phyloP scores from a whole-genome alignment of 2,113 vertebrate species.

The Sula dactylatra region DNA sequence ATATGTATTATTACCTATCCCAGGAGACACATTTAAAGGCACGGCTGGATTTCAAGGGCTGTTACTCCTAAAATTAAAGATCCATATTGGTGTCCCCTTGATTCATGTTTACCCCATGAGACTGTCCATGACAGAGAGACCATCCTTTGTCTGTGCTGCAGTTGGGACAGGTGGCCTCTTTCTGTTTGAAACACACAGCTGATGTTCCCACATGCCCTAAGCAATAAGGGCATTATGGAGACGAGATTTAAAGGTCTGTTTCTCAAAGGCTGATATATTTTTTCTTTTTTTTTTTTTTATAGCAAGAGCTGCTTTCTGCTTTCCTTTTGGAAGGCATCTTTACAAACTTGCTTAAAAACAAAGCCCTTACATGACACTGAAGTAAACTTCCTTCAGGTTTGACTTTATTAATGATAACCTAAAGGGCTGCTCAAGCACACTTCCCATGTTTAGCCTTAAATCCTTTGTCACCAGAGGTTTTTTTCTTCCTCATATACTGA shows the following conservation, averaged over 20 bases:
- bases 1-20: background rate
- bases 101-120: background rate
- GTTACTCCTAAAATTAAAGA: background rate
- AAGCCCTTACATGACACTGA: background rate
- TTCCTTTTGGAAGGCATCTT: background rate
- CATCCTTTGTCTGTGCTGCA: background rate
- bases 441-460: background rate
- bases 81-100: background rate
- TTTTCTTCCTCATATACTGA: background rate
- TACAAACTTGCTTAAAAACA: background rate
- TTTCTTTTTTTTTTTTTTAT: background rate
- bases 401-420: background rate
- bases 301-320: background rate
- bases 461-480: background rate
- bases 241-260: background rate
- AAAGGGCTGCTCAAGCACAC: background rate
- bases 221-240: constrained; percentile 18
- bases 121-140: background rate
- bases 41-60: background rate
- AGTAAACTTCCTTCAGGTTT: background rate
- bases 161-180: constrained; percentile 23
- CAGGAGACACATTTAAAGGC: background rate
- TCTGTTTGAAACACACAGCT: background rate
- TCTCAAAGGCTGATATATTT: background rate
- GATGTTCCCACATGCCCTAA: background rate